These are phyloP conservation scores for Pseudococcus viburni DNA, from an alignment of 2,888 invertebrate genomes.

Conservation along the genomic window DNA sequence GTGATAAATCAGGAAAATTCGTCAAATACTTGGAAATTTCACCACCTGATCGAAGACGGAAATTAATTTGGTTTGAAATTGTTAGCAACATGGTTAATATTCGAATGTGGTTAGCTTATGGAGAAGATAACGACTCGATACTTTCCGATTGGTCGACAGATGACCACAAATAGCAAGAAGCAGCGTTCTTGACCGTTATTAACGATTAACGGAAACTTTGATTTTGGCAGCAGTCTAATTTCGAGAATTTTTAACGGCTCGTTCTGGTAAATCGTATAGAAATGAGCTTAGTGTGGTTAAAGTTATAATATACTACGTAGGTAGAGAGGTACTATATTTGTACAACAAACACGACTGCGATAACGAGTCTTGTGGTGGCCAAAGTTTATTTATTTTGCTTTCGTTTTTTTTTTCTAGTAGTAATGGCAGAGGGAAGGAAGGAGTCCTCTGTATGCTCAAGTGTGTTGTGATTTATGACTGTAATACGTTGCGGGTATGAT, in stretches of 20 bases:
- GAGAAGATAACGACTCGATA: too few species aligned
- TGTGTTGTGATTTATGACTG: background rate
- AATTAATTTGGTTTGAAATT: too few species aligned
- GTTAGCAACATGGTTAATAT: too few species aligned
- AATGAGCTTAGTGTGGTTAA: background rate
- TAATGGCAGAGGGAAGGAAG: background rate
- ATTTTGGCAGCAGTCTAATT: background rate
- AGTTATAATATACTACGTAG: background rate
- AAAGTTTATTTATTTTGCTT: background rate
- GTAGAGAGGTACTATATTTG: background rate
- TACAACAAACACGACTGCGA: background rate
- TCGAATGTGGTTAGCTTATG: background rate
- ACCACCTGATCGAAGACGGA: too few species aligned
- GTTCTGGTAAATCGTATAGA: background rate
- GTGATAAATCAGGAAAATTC: too few species aligned
- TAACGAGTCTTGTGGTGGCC: background rate
- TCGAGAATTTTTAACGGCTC: slow-evolving; percentile 11
- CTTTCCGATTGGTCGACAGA: too few species aligned
- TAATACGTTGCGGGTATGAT: slow-evolving; percentile 2
- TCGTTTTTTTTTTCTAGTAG: background rate
- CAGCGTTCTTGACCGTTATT: too few species aligned
- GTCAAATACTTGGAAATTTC: too few species aligned
- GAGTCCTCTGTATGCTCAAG: background rate
- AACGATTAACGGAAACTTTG: background rate
- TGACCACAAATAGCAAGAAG: too few species aligned